phyloP scores from a whole-genome alignment of 2,113 vertebrate genomes.

The Oryzias celebensis region DNA sequence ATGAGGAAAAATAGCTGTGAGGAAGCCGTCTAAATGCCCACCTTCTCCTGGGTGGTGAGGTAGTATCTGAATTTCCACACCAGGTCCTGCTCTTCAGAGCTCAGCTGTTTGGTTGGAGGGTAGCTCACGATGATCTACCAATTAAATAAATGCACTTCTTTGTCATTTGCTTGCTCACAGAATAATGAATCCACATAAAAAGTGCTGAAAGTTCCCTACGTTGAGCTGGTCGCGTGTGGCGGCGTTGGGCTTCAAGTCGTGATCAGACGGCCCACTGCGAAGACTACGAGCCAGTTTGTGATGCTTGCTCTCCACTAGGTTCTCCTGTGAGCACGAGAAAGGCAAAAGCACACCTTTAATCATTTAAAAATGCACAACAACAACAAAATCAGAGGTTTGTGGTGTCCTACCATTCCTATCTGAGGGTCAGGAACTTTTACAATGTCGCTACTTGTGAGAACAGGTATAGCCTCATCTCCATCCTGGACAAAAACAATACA shows the following conservation, averaged over 20 bases:
- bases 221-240: constrained; percentile 96
- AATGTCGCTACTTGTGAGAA: constrained; percentile 90
- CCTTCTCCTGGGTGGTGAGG: constrained; percentile 97
- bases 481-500: constrained; percentile 76
- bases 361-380: background rate
- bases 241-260: constrained; percentile 97
- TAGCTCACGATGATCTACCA: constrained; percentile 95
- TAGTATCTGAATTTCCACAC: constrained; percentile 99
- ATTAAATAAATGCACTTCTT: constrained; percentile 1
- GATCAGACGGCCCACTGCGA: constrained; percentile 95
- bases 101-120: constrained; percentile 95
- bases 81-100: constrained; percentile 95
- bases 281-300: constrained; percentile 97
- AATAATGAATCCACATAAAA: background rate
- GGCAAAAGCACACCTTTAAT: background rate
- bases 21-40: constrained; percentile 37
- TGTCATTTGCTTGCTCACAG: background rate
- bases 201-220: constrained; percentile 71
- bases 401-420: constrained; percentile 91
- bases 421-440: constrained; percentile 99
- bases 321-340: constrained; percentile 80
- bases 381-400: background rate
- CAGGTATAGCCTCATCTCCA: constrained; percentile 87
- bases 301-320: constrained; percentile 97
- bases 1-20: no score